These are phyloP conservation scores for Hypena proboscidalis DNA, from an alignment of 2,888 invertebrate genomes.

Conservation along the genomic window DNA sequence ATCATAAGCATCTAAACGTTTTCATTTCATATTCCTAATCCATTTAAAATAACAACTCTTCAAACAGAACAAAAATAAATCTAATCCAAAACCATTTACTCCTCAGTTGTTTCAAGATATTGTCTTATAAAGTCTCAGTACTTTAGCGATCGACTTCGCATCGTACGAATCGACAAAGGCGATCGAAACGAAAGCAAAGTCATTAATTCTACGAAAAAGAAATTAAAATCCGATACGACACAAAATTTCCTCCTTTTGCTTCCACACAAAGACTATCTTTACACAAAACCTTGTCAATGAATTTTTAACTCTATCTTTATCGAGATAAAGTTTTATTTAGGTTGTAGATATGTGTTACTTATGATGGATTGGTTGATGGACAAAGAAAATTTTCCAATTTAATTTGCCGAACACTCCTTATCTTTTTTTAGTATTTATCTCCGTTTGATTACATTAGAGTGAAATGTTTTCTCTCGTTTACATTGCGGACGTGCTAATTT, in stretches of 20 bases:
- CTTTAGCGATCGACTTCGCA: constrained; percentile 60
- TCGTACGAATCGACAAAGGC: constrained; percentile 67
- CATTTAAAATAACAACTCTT: too few species aligned
- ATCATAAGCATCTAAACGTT: too few species aligned
- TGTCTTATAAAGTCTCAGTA: constrained; percentile 42
- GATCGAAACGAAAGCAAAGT: constrained; percentile 67
- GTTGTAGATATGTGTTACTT: constrained; percentile 23
- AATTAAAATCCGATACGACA: constrained; percentile 84
- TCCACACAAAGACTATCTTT: constrained; percentile 48
- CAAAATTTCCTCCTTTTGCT: constrained; percentile 70
- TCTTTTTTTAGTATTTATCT: constrained; percentile 79
- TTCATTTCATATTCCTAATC: too few species aligned
- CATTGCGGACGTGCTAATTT: constrained; percentile 43
- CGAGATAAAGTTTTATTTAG: constrained; percentile 17
- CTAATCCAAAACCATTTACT: too few species aligned
- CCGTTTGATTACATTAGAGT: constrained; percentile 76
- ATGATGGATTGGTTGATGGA: constrained; percentile 32
- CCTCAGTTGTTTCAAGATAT: constrained; percentile 24
- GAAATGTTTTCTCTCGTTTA: constrained; percentile 58
- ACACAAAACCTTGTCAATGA: neutral
- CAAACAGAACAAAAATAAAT: too few species aligned
- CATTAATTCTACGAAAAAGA: constrained; percentile 80
- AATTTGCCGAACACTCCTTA: constrained; percentile 79
- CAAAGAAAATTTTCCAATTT: constrained; percentile 75
- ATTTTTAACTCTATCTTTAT: constrained; percentile 33